Evolutionary conservation across 1,140 invertebrate genomes (phyloP).

Genomic region (Brevipalpus yothersi): DNA sequence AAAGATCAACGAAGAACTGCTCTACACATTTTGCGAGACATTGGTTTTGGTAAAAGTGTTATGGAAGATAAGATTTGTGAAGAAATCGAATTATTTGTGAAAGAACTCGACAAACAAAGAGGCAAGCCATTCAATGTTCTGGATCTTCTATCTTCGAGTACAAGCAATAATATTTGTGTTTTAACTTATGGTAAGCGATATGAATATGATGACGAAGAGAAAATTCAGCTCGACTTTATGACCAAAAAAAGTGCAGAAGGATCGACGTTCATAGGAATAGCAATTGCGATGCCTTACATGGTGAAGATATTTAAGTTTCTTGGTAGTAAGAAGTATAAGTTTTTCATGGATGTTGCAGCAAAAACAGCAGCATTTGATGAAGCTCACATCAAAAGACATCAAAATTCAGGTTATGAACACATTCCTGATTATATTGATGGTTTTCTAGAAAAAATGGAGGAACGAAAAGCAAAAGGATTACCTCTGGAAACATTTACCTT

Average conservation of each 20-base stretch:
- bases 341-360: neutral
- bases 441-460: slow-evolving; percentile 42
- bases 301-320: neutral
- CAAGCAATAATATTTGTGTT: neutral
- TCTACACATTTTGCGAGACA: slow-evolving; percentile 34
- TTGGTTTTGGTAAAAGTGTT: slow-evolving; percentile 42
- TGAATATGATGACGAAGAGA: neutral
- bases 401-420: slow-evolving; percentile 30
- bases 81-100: slow-evolving; percentile 20
- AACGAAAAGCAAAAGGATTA: neutral
- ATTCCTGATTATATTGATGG: slow-evolving; percentile 55
- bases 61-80: slow-evolving; percentile 43
- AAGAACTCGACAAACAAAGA: neutral
- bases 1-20: slow-evolving; percentile 43
- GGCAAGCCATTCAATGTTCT: neutral
- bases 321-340: neutral
- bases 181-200: neutral
- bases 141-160: neutral
- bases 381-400: slow-evolving; percentile 42
- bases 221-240: neutral
- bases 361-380: neutral
- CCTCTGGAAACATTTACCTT: neutral
- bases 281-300: neutral
- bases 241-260: neutral
- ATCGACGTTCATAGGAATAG: neutral